A percentile compares a stretch with the other conserved stretches of the same genome.
phyloP scores from a whole-genome alignment of 2,113 vertebrate genomes.

The Daboia siamensis region DNA sequence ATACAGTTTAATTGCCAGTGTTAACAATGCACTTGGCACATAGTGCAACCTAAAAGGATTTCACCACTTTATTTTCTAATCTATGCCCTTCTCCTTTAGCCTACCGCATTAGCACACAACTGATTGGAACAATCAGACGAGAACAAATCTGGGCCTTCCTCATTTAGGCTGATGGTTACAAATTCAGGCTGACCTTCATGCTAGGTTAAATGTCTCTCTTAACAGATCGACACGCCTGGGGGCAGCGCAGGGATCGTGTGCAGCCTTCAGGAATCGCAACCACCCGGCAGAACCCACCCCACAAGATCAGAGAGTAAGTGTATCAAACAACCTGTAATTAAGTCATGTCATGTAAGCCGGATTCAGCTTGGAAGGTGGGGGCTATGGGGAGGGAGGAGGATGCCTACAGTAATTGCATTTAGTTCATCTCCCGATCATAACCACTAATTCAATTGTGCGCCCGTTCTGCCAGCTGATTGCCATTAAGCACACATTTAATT shows the following conservation, averaged over 20 bases:
- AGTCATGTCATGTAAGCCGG: constrained; percentile 85
- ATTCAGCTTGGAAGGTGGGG: constrained; percentile 66
- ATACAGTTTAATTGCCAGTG: neutral
- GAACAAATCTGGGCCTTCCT: neutral
- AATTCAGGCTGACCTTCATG: neutral
- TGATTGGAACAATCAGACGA: neutral
- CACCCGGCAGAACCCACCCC: constrained; percentile 37
- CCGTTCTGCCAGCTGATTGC: constrained; percentile 91
- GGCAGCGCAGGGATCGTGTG: neutral
- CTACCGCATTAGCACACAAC: neutral
- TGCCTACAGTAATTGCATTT: constrained; percentile 91
- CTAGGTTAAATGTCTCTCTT: constrained; percentile 6
- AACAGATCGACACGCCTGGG: accelerated
- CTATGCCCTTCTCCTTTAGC: neutral
- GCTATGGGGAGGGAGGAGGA: constrained; percentile 56
- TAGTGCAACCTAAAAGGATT: neutral
- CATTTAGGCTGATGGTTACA: neutral
- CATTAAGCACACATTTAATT: constrained; percentile 98
- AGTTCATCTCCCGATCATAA: constrained; percentile 94
- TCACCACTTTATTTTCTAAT: too few species aligned
- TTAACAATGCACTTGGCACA: neutral
- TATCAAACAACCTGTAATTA: constrained; percentile 92
- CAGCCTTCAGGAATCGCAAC: neutral
- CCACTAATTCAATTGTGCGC: constrained; percentile 94
- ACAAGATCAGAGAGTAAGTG: constrained; percentile 77